Base-by-base conservation (phyloP, 2,113 vertebrate species). In the Platanista minor region DNA sequence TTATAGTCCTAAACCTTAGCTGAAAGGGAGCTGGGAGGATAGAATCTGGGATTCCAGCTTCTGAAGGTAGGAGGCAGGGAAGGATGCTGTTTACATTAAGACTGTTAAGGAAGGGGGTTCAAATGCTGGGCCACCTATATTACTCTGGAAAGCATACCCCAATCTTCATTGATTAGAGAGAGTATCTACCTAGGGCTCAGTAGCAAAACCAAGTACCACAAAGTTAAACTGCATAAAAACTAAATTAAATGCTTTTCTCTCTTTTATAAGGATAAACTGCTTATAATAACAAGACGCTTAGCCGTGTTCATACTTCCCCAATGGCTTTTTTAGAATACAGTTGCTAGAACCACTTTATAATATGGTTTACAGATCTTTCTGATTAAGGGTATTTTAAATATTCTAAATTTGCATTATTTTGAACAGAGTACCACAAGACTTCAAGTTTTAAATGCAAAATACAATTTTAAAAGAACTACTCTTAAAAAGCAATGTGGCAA, bases 361-460 rank as follows among this genome's bases (percentile, higher is more conserved):
- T 39, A 82, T 52, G 23, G 11, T 25, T 87, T 94, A 87, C 8
- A 96, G 59, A 83, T 87, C 72, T 84, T 93, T 62, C 62, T 7
- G 46, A 87, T 71, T 75, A 91, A 49, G 25, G 1, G 39, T 78
- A 80, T 54, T 80, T 33, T 82, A 93, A 88, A 84, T 89, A 84
- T 61, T 78, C n/a, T 82, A 89, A 91, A 87, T 89, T 36, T 95
- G 57, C 94, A 80, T 92, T 78, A 90, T 64, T 84, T 91, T 96
- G 69, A 92, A 93, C 41, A 94, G 20, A 59, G 41, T 61, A 74
- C 52, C 11, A 95, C 9, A 8, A 90, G 12, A 87, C 4, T 64
- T 41, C 23, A 97, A 90, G 43, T 90, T 96, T 96, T 87, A 89
- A 96, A 95, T 27, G 41, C 21, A 96, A 90, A 81, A 29, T 66